Base-by-base conservation (phyloP, 2,888 invertebrate species). In the Harmothoe impar region DNA sequence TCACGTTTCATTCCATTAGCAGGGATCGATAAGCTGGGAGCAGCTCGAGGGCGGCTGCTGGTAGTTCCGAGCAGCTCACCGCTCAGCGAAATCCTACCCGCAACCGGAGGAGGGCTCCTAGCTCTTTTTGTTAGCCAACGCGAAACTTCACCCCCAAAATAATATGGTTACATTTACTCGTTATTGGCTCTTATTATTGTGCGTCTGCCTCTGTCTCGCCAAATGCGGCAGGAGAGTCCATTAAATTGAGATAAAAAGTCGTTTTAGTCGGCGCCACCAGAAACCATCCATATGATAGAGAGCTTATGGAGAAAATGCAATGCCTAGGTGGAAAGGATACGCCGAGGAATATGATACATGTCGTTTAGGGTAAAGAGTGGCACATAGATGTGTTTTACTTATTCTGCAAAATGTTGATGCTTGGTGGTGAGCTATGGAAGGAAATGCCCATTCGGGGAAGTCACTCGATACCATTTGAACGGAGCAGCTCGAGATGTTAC, bases 1-100 rank as follows among this genome's bases (percentile, higher is more conserved):
- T 86, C 86, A 86, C 86, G 86, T 86, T 86, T 86, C 86, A 86
- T 86, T 86, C 86, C 86, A 86, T 86, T 86, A 56, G 56, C 29
- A 31, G 17, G 54, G 31, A 86, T 86, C 86, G 54, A 86, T 86
- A 81, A 29, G 72, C 72, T 29, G 1, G 72, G 72, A 72, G 72
- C 72, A 5, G 72, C 72, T 72, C 72, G 72, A 15, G 29, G 62
- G 7, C 29, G 25, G 29, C 31, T 77, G 0, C 31, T 1, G 17
- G 31, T 29, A 25, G 77, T 5, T 77, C n/a, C 17, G 25, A 77
- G 31, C 77, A 17, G 77, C 77, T 77, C 77, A 31, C 31, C 31
- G 31, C 35, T 17, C 31, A 25, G 77, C 5, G 43, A 10, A 77
- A 77, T 29, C 77, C 31, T 33, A 43, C n/a, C 81, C 43, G 81